These are phyloP conservation scores for Sipha maydis DNA, from an alignment of 2,888 invertebrate genomes.

Conservation along the genomic window DNA sequence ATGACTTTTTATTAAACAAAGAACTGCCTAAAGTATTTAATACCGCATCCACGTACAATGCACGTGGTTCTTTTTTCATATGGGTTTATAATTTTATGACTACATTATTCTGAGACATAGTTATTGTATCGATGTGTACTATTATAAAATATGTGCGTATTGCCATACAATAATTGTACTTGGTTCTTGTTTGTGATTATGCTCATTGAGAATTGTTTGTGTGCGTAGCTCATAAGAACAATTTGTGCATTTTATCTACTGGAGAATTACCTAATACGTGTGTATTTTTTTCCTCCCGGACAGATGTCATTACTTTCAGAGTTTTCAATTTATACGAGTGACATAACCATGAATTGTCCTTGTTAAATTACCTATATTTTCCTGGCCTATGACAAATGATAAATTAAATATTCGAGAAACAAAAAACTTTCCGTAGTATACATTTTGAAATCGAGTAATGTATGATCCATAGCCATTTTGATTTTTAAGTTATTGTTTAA, in stretches of 20 bases:
- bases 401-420: constrained; percentile 34
- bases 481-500: neutral
- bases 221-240: neutral
- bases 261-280: constrained; percentile 6
- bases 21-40: neutral
- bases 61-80: neutral
- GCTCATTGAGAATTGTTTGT: neutral
- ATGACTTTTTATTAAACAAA: neutral
- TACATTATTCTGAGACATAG: neutral
- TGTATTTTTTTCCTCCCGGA: neutral
- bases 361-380: constrained; percentile 39
- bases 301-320: constrained; percentile 7
- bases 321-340: constrained; percentile 20
- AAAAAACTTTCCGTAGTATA: neutral
- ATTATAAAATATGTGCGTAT: neutral
- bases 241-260: neutral
- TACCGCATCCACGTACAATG: neutral
- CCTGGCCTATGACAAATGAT: constrained; percentile 22
- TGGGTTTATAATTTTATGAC: neutral
- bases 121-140: neutral
- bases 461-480: neutral
- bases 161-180: neutral
- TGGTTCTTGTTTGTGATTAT: neutral
- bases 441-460: neutral
- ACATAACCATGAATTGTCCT: constrained; percentile 1